Evolutionary conservation across 2,888 invertebrate genomes (phyloP).

Genomic region (Mechanitis messenoides): DNA sequence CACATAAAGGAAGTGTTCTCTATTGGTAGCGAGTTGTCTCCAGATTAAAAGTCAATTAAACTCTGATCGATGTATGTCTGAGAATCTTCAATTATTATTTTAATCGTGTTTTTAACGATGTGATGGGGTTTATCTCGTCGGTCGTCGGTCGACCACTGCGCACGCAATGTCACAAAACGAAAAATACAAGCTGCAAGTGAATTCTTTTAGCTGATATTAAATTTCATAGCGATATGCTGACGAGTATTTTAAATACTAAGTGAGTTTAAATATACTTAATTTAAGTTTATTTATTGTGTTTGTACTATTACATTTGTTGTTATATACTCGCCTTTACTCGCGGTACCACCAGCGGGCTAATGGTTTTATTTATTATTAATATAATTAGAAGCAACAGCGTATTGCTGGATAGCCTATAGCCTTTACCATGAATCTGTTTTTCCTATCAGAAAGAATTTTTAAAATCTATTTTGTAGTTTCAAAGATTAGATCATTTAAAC

Average conservation of each 20-base stretch:
- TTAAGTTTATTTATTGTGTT: not conserved
- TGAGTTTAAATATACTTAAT: not conserved
- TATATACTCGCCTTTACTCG: too few species aligned
- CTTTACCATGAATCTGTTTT: too few species aligned
- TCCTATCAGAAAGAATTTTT: too few species aligned
- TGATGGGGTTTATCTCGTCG: constrained; percentile 50
- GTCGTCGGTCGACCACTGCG: constrained; percentile 50
- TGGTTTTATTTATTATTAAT: too few species aligned
- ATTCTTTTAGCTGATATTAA: constrained; percentile 16
- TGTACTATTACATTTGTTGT: too few species aligned
- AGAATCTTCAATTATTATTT: constrained; percentile 44
- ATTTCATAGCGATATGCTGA: constrained; percentile 7
- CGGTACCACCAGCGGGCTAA: too few species aligned
- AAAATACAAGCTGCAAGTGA: constrained; percentile 23
- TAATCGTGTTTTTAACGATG: constrained; percentile 43
- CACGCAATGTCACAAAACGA: constrained; percentile 51
- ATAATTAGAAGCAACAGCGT: too few species aligned
- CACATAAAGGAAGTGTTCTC: constrained; percentile 25
- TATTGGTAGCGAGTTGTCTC: constrained; percentile 23
- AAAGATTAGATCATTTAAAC: too few species aligned
- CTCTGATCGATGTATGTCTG: constrained; percentile 29
- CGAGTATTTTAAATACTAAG: not conserved
- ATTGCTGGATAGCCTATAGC: too few species aligned
- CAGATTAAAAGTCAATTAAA: constrained; percentile 31
- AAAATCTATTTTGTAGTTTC: too few species aligned